These are phyloP conservation scores for Stenodera caucasica DNA, from an alignment of 2,888 invertebrate species.

Conservation along the genomic window DNA sequence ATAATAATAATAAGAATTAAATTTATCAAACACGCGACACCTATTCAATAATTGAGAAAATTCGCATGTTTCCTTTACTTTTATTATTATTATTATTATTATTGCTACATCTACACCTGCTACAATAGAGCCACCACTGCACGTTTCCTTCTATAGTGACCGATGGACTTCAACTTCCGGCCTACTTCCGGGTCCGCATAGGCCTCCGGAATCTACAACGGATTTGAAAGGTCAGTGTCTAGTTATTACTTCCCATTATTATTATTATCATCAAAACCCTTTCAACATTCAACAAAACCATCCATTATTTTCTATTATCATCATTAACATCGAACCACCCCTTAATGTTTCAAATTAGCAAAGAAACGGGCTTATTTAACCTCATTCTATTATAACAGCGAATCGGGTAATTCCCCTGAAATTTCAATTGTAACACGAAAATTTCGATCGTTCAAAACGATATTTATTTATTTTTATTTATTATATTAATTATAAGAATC, in stretches of 20 bases:
- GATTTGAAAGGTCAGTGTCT: slow-evolving; percentile 55
- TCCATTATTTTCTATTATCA: slow-evolving; percentile 40
- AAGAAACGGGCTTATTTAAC: slow-evolving; percentile 8
- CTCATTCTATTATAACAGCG: too few relatives aligned
- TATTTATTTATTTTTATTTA: too few relatives aligned
- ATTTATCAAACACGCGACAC: slow-evolving; percentile 19
- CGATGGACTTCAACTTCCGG: slow-evolving; percentile 55
- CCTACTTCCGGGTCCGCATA: slow-evolving; percentile 52
- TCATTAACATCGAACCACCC: too few relatives aligned
- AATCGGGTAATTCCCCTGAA: too few relatives aligned
- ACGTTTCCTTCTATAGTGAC: slow-evolving; percentile 45
- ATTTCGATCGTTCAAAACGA: too few relatives aligned
- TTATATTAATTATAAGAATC: background rate
- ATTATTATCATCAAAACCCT: slow-evolving; percentile 29
- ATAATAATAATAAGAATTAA: background rate
- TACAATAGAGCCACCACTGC: slow-evolving; percentile 11
- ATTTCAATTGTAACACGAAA: too few relatives aligned
- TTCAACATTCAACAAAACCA: slow-evolving; percentile 14
- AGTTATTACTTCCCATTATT: slow-evolving; percentile 52
- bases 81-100: slow-evolving; percentile 1
- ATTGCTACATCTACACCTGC: slow-evolving; percentile 4
- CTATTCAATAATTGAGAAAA: background rate
- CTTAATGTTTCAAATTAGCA: slow-evolving; percentile 9
- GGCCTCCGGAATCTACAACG: slow-evolving; percentile 50
- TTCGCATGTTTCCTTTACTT: background rate